phyloP scores from a whole-genome alignment of 2,113 vertebrate species.

The Ophiodon elongatus region DNA sequence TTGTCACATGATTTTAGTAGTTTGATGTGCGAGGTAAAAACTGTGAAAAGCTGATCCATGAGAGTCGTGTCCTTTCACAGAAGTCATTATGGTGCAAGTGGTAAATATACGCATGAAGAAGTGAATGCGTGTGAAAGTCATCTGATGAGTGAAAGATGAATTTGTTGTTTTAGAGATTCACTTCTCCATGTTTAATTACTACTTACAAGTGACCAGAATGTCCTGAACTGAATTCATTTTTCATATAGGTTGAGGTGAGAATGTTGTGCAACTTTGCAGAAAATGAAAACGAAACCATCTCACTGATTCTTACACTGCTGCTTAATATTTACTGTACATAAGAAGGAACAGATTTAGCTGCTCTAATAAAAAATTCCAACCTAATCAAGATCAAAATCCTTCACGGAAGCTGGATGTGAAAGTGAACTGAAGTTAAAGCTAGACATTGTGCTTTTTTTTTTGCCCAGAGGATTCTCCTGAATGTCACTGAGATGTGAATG shows the following conservation, averaged over 20 bases:
- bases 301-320: neutral
- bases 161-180: neutral
- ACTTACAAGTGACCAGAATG: neutral
- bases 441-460: neutral
- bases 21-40: conserved; percentile 14
- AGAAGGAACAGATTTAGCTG: neutral
- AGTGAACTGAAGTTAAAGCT: neutral
- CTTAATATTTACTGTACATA: neutral
- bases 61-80: neutral
- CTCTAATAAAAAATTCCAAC: neutral
- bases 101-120: neutral
- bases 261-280: neutral
- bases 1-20: neutral
- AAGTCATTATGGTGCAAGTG: neutral
- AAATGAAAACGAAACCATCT: neutral
- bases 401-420: neutral
- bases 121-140: neutral
- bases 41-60: conserved; percentile 16
- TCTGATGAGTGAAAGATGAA: neutral
- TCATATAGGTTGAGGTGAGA: no score
- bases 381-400: neutral
- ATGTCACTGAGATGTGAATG: no score
- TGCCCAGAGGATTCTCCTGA: neutral
- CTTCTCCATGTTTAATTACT: neutral
- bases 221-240: no score